These are phyloP conservation scores for Limosa lapponica DNA, from an alignment of 2,797 vertebrate species.

Conservation along the genomic window DNA sequence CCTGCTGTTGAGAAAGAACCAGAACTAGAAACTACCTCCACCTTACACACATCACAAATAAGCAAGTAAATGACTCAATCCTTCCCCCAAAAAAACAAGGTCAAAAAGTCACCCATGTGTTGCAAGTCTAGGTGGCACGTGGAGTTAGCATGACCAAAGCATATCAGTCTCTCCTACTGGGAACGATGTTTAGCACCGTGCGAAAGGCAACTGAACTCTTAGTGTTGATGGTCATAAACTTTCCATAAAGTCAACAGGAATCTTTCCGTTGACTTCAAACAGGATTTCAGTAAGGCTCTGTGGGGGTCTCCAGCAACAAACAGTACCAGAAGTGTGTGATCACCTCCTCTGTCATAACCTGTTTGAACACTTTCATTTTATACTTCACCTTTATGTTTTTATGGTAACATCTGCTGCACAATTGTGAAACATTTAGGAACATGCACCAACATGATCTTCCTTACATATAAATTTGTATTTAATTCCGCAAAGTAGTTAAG, in stretches of 20 bases:
- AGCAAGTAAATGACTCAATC: background rate
- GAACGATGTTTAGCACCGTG: accelerated
- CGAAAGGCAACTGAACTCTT: background rate
- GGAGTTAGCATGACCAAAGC: background rate
- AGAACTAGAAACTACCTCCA: background rate
- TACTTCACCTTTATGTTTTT: background rate
- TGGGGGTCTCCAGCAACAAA: background rate
- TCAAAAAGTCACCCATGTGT: background rate
- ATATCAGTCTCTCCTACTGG: accelerated
- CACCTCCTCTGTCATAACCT: background rate
- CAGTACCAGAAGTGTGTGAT: background rate
- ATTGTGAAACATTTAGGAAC: background rate
- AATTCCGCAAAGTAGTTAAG: background rate
- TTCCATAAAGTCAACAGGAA: background rate
- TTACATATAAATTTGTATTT: background rate
- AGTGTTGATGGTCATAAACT: background rate
- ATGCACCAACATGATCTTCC: background rate
- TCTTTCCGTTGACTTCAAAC: background rate
- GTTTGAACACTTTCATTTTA: background rate
- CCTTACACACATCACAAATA: background rate
- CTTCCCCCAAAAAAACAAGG: background rate
- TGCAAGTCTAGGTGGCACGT: background rate
- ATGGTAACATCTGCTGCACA: background rate
- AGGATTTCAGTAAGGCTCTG: background rate
- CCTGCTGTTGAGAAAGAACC: background rate